These are phyloP conservation scores for Achlya flavicornis DNA, from an alignment of 2,888 invertebrate genomes.

Conservation along the genomic window DNA sequence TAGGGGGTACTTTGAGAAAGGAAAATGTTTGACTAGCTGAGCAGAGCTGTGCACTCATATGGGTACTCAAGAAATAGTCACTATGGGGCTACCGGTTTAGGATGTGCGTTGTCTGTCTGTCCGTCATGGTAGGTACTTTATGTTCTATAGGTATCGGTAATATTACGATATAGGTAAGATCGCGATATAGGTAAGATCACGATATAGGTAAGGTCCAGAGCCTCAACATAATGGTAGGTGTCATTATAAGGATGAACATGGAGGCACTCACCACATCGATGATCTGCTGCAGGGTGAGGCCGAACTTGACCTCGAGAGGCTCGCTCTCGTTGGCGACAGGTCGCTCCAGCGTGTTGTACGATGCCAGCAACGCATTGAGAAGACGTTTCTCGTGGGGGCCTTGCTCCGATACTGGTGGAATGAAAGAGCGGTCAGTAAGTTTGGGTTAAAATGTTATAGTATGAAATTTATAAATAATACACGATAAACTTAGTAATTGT, in stretches of 20 bases:
- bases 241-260: slow-evolving; percentile 12
- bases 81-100: too few species aligned
- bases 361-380: slow-evolving; percentile 91
- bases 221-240: slow-evolving; percentile 15
- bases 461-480: too few species aligned
- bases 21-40: too few species aligned
- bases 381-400: slow-evolving; percentile 95
- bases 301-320: slow-evolving; percentile 94
- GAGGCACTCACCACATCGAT: slow-evolving; percentile 94
- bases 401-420: slow-evolving; percentile 89
- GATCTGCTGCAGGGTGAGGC: slow-evolving; percentile 95
- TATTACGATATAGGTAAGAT: too few species aligned
- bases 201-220: too few species aligned
- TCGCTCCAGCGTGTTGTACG: slow-evolving; percentile 94
- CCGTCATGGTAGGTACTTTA: too few species aligned
- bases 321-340: slow-evolving; percentile 96
- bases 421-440: background rate
- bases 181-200: too few species aligned
- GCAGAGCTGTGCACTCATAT: too few species aligned
- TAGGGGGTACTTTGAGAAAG: too few species aligned
- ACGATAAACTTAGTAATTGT: background rate
- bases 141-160: too few species aligned
- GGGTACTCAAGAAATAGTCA: too few species aligned
- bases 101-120: too few species aligned
- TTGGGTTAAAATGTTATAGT: background rate